Percentiles rank a stretch among this genome's conserved stretches.
Conservation (phyloP, 92 coral and sea anemone species). For the Anthopleura xanthogrammica region DNA sequence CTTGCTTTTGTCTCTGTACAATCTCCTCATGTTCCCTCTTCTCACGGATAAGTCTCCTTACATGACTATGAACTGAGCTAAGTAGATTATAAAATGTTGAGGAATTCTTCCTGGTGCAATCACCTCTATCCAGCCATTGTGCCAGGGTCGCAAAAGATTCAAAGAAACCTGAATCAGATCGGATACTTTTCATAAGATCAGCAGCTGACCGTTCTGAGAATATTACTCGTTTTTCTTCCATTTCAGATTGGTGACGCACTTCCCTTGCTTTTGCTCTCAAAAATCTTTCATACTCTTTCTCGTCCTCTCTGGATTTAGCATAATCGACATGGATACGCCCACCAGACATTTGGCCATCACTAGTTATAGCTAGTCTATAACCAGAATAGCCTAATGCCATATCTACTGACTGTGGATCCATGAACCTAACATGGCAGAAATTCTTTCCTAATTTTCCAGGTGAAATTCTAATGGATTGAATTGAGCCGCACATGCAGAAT, state of each 20-base stretch:
- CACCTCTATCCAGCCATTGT: slow-evolving; percentile 83
- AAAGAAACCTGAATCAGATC: slow-evolving; percentile 39
- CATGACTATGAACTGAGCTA: slow-evolving; percentile 59
- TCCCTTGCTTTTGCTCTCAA: slow-evolving; percentile 51
- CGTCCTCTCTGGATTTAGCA: slow-evolving; percentile 50
- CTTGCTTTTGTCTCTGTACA: slow-evolving; percentile 65
- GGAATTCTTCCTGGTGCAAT: slow-evolving; percentile 65
- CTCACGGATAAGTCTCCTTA: slow-evolving; percentile 61
- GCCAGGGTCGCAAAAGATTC: slow-evolving; percentile 50
- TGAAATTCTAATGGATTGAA: slow-evolving; percentile 50
- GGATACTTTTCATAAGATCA: slow-evolving; percentile 62
- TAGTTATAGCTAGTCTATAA: slow-evolving; percentile 51
- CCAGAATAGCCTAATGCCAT: slow-evolving; percentile 70
- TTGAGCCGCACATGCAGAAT: slow-evolving; percentile 63
- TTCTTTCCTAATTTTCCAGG: slow-evolving; percentile 42
- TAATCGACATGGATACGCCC: slow-evolving; percentile 69
- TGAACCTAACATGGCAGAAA: slow-evolving; percentile 60
- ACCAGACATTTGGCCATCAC: slow-evolving; percentile 43
- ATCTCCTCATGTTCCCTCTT: slow-evolving; percentile 77
- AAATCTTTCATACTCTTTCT: slow-evolving; percentile 29
- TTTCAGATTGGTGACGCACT: slow-evolving; percentile 34
- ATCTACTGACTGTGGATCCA: slow-evolving; percentile 55
- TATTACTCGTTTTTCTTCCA: slow-evolving; percentile 13
- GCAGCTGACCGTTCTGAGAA: slow-evolving; percentile 35
- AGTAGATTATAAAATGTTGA: slow-evolving; percentile 67